Conservation (phyloP, 2,113 vertebrate genomes). For the Anoplopoma fimbria region DNA sequence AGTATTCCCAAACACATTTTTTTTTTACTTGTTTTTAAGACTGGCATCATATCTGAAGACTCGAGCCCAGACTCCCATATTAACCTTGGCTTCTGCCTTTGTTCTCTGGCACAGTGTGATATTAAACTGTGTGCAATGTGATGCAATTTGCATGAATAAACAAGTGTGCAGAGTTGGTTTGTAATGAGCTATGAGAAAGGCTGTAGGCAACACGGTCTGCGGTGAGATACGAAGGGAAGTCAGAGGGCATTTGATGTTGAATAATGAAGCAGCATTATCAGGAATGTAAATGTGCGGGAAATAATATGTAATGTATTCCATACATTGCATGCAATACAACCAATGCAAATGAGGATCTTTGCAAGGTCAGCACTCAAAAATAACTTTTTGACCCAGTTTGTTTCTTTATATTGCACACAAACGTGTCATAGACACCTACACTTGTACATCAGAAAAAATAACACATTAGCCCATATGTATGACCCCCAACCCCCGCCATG, state of each 20-base stretch:
- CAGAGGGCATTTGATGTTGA: conserved; percentile 44
- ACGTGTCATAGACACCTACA: background rate
- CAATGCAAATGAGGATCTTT: conserved; percentile 28
- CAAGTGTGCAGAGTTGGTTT: conserved; percentile 7
- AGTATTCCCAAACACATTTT: background rate
- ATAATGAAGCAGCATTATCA: conserved; percentile 61
- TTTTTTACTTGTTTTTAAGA: conserved; percentile 12
- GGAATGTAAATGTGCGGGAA: conserved; percentile 54
- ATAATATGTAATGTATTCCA: conserved; percentile 56
- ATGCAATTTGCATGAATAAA: conserved; percentile 67
- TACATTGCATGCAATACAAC: conserved; percentile 25
- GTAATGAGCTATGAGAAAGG: conserved; percentile 52
- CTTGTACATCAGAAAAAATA: background rate
- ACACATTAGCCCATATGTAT: background rate
- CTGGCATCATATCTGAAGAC: conserved; percentile 4
- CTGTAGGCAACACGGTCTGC: conserved; percentile 34
- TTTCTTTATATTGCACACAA: conserved; percentile 11
- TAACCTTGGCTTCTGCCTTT: conserved; percentile 43
- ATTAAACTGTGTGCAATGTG: conserved; percentile 46
- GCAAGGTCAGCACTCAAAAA: conserved; percentile 42
- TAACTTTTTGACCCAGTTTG: conserved; percentile 9
- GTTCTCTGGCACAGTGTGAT: conserved; percentile 41
- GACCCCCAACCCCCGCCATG: background rate
- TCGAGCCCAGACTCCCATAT: conserved; percentile 9
- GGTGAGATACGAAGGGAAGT: conserved; percentile 37